Conservation (phyloP, 2,113 vertebrate genomes). For the Aphelocoma coerulescens region DNA sequence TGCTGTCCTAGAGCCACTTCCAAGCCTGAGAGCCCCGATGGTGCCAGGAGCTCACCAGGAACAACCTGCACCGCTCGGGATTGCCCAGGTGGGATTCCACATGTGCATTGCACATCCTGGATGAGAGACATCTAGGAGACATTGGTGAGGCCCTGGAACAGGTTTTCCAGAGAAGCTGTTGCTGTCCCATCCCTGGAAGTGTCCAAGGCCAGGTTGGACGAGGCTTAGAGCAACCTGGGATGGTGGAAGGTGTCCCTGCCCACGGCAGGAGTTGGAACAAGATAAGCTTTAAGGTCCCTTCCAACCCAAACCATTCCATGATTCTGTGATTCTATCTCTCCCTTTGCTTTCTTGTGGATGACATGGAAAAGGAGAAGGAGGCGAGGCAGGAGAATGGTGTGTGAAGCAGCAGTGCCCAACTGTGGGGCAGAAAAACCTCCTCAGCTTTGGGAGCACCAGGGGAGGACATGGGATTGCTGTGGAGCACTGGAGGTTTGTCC, state of each 20-base stretch:
- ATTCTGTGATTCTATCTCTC: not conserved
- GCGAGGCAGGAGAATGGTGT: not conserved
- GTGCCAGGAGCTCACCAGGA: not conserved
- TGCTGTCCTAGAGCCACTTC: not conserved
- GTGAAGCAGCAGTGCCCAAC: not conserved
- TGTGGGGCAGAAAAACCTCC: not conserved
- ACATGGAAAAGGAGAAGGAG: not conserved
- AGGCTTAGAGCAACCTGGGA: not conserved
- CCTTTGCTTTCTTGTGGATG: not conserved
- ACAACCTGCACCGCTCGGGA: not conserved
- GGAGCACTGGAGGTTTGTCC: not conserved
- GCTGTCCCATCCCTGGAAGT: not conserved
- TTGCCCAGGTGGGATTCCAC: not conserved
- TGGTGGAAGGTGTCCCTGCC: accelerated
- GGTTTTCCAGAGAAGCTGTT: not conserved
- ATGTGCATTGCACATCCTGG: not conserved
- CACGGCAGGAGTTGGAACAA: accelerated
- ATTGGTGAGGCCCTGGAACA: not conserved
- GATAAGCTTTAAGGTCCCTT: not conserved
- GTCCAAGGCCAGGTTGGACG: accelerated
- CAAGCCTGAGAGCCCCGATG: accelerated
- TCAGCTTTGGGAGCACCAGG: not conserved
- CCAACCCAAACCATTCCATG: not conserved
- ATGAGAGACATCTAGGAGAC: not conserved
- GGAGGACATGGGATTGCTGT: not conserved